Evolutionary conservation across 2,113 vertebrate genomes (phyloP).

Genomic region (Isichthys henryi): DNA sequence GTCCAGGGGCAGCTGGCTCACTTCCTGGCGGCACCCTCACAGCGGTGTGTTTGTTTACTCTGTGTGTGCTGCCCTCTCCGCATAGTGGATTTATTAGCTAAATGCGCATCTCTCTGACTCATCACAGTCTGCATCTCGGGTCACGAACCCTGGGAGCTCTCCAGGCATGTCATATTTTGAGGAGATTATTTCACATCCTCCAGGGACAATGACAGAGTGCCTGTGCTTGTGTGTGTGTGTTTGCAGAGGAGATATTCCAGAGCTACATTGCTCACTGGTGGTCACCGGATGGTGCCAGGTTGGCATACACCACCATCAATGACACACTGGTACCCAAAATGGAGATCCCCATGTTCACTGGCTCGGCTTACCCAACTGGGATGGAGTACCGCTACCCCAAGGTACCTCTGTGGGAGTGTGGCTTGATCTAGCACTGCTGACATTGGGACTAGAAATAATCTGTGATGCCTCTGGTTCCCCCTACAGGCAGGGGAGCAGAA

Average conservation of each 20-base stretch:
- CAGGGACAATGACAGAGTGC: not conserved
- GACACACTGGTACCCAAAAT: conserved; percentile 85
- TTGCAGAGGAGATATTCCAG: conserved; percentile 87
- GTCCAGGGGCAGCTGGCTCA: not conserved
- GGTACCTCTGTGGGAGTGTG: conserved; percentile 50
- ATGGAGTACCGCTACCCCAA: conserved; percentile 89
- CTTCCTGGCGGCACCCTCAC: not conserved
- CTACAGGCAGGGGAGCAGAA: conserved; percentile 84
- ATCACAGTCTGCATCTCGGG: not conserved
- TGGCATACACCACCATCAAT: conserved; percentile 92
- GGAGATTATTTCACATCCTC: not conserved
- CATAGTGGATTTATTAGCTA: not conserved
- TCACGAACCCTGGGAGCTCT: not conserved
- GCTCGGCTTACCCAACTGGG: conserved; percentile 69
- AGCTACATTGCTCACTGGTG: conserved; percentile 90
- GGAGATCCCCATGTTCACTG: conserved; percentile 85
- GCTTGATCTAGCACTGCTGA: not conserved
- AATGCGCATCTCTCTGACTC: not conserved
- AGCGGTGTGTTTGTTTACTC: not conserved
- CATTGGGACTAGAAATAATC: not conserved
- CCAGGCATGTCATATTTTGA: not conserved
- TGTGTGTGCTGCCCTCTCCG: not conserved
- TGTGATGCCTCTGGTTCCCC: not conserved
- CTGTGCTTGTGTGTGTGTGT: not conserved
- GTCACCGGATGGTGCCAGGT: conserved; percentile 86